Conservation (phyloP, 1,140 invertebrate genomes). For the Thaumetopoea pityocampa region DNA sequence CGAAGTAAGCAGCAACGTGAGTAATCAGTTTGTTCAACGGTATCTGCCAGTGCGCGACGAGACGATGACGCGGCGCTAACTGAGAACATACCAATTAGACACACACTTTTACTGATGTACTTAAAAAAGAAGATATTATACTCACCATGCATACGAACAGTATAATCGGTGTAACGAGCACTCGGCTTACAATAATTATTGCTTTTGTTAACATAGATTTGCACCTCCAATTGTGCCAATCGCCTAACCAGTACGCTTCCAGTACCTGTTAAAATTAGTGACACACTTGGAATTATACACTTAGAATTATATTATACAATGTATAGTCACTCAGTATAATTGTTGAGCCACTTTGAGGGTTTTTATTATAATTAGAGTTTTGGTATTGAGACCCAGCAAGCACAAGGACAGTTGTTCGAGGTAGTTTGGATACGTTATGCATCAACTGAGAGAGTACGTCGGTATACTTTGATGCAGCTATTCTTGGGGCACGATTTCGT, state of each 20-base stretch:
- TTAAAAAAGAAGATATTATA: conserved; percentile 11
- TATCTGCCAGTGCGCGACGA: conserved; percentile 63
- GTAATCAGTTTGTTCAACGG: conserved; percentile 78
- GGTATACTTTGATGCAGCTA: too few relatives aligned
- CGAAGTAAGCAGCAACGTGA: conserved; percentile 77
- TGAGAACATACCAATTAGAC: conserved; percentile 18
- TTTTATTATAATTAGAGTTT: too few relatives aligned
- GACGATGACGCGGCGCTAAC: conserved; percentile 55
- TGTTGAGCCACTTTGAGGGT: too few relatives aligned
- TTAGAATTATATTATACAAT: too few relatives aligned
- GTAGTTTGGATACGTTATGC: too few relatives aligned
- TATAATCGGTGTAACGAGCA: conserved; percentile 70
- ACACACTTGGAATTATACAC: too few relatives aligned
- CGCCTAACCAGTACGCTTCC: conserved; percentile 73
- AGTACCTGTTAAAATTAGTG: conserved; percentile 28
- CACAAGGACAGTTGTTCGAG: too few relatives aligned
- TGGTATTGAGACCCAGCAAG: too few relatives aligned
- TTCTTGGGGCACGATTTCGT: too few relatives aligned
- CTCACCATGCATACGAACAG: conserved; percentile 54
- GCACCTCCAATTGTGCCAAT: conserved; percentile 76
- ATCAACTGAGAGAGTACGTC: too few relatives aligned
- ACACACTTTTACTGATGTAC: neutral
- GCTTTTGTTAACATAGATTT: conserved; percentile 50
- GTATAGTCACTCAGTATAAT: too few relatives aligned
- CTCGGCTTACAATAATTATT: conserved; percentile 48